These are phyloP conservation scores for Melolontha melolontha DNA, from an alignment of 2,888 invertebrate species.

Conservation along the genomic window DNA sequence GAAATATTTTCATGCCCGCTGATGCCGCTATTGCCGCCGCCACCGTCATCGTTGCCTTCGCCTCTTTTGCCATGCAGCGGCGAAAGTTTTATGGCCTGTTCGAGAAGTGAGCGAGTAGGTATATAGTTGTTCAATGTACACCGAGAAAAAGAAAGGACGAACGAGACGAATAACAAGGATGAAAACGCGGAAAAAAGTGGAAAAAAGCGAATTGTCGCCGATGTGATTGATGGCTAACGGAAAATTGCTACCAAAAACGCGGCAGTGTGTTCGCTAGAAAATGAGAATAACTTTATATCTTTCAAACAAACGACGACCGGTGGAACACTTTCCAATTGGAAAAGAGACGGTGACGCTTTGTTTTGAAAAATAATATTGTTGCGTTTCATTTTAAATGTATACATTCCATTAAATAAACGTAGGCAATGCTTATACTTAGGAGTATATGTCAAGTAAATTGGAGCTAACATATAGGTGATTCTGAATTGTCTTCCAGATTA, in stretches of 20 bases:
- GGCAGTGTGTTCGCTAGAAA: constrained; percentile 18
- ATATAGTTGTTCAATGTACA: constrained; percentile 8
- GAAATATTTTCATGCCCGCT: constrained; percentile 45
- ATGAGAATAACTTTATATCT: constrained; percentile 36
- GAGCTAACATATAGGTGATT: too few relatives aligned
- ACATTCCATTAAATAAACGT: too few relatives aligned
- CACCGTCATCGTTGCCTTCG: not conserved
- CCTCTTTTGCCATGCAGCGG: constrained; percentile 29
- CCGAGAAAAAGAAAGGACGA: constrained; percentile 19
- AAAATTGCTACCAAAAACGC: constrained; percentile 39
- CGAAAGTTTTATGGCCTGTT: constrained; percentile 44
- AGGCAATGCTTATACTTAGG: too few relatives aligned
- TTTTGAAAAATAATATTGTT: too few relatives aligned
- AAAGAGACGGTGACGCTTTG: not conserved
- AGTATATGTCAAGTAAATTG: too few relatives aligned
- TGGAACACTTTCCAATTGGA: constrained; percentile 29
- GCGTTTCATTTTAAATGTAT: too few relatives aligned
- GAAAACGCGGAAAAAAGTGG: constrained; percentile 5
- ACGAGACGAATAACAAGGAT: not conserved
- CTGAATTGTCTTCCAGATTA: too few relatives aligned
- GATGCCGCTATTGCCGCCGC: too few relatives aligned
- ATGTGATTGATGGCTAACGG: constrained; percentile 43
- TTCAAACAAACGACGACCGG: constrained; percentile 37
- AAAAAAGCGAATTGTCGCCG: constrained; percentile 42
- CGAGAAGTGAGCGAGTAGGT: constrained; percentile 26